Conservation (phyloP, 1,140 invertebrate genomes). For the Mylabris phalerata region DNA sequence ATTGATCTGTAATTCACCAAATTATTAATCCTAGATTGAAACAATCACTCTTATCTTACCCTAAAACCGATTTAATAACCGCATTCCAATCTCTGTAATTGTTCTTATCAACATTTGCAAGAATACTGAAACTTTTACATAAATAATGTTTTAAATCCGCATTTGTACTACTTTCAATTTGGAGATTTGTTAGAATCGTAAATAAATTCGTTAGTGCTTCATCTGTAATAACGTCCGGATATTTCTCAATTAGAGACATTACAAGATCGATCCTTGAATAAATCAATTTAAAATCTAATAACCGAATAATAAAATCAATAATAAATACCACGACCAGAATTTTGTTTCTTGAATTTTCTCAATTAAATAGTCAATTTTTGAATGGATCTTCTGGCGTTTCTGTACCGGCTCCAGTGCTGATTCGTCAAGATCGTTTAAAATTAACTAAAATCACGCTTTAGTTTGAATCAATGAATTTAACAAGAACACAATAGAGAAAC, state of each 20-base stretch:
- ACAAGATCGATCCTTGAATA: slow-evolving; percentile 29
- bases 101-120: slow-evolving; percentile 26
- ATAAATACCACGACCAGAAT: slow-evolving; percentile 30
- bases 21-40: too few species aligned
- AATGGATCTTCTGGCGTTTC: slow-evolving; percentile 21
- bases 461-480: too few species aligned
- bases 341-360: slow-evolving; percentile 25
- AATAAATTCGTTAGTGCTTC: slow-evolving; percentile 39
- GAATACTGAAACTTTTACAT: slow-evolving; percentile 7
- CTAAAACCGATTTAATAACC: slow-evolving; percentile 42
- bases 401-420: neutral
- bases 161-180: slow-evolving; percentile 36
- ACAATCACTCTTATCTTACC: slow-evolving; percentile 30
- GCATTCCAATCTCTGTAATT: slow-evolving; percentile 39
- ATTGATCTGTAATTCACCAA: too few species aligned
- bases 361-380: slow-evolving; percentile 17
- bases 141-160: slow-evolving; percentile 20
- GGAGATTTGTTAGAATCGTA: slow-evolving; percentile 37
- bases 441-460: too few species aligned
- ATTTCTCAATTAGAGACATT: slow-evolving; percentile 29
- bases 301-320: neutral
- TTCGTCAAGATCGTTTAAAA: too few species aligned
- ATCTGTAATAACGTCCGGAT: slow-evolving; percentile 40
- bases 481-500: neutral
- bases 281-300: neutral